A percentile compares a stretch with the other conserved stretches of the same genome.
Conservation (phyloP, 1,140 invertebrate genomes). For the Orchestia grillus region DNA sequence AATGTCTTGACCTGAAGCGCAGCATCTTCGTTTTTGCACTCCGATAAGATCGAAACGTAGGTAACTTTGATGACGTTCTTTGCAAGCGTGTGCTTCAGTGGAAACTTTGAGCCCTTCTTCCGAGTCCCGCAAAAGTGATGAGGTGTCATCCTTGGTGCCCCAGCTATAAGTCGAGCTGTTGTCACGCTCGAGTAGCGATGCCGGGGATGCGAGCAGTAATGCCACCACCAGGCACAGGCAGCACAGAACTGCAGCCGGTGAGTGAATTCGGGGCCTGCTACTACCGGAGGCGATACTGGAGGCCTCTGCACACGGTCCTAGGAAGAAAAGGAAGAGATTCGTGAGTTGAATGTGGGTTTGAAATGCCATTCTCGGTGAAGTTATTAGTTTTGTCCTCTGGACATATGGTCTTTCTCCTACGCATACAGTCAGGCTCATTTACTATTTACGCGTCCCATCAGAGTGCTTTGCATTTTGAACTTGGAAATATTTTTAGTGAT, state of each 20-base stretch:
- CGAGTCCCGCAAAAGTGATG: not conserved
- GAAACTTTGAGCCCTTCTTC: not conserved
- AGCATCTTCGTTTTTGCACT: not conserved
- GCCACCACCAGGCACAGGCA: not conserved
- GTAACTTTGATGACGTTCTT: not conserved
- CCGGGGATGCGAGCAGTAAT: not conserved
- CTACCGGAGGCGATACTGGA: not conserved
- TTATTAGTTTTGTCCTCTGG: not conserved
- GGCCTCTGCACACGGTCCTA: slow-evolving; percentile 13
- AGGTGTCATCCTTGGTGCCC: not conserved
- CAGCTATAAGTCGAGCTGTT: not conserved
- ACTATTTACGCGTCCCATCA: too few relatives aligned
- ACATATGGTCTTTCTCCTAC: too few relatives aligned
- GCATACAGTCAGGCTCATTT: too few relatives aligned
- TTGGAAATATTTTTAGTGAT: too few relatives aligned
- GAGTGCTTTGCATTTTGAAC: too few relatives aligned
- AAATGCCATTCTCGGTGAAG: not conserved
- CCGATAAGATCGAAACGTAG: not conserved
- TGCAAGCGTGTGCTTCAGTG: not conserved
- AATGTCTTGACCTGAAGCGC: not conserved
- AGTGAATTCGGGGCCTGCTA: not conserved
- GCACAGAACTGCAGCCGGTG: not conserved
- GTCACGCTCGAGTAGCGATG: not conserved
- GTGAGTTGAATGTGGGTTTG: not conserved
- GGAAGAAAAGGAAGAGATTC: not conserved